Base-by-base conservation (phyloP, 2,797 vertebrate genomes). In the Macropodus opercularis region DNA sequence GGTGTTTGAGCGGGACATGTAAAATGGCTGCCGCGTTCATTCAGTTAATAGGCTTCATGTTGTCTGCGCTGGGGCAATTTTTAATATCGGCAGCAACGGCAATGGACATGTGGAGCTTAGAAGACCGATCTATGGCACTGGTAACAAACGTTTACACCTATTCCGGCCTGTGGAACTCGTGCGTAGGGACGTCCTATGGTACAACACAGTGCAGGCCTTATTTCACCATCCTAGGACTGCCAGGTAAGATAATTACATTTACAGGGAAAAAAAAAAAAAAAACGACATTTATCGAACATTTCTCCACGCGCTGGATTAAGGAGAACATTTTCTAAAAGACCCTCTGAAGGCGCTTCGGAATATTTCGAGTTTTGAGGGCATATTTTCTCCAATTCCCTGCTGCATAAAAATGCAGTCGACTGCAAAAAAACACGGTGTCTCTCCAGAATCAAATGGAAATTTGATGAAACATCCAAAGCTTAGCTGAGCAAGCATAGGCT, bases 191-290 rank as follows among this genome's bases (percentile, higher is more conserved):
- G 56, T 84, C 90, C 46, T 93, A 92, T 0, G 94, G 94, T 26
- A 90, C 94, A 24, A 93, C 93, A 0, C 91, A 95, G 69, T 96
- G 94, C 56, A 86, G 94, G 41, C 93, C 94, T 0, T 95, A 93
- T 72, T 96, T 89, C 78, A 94, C 94, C 81, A 93, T 94, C 79
- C 91, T 95, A 21, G 94, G 94, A 71, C 91, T 95, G 83, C 93
- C 94, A 92, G 94, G 95, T 96, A 93, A 90, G 57, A 81, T 63
- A 77, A 65, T 72, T 34, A 50, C 62, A 46, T 58, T 23, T 14
- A 14, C 5, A 22, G 26, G 61, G 46, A 47, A 23, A 56, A 63
- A 56, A 63, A 46, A 59, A 50, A 47, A 23, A 56, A 63, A 56
- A 63, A 46, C 63, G 42, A 77, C 65, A 13, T 84, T 72, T 75